phyloP scores from a whole-genome alignment of 2,888 invertebrate genomes.

The Glyphotaelius pellucidus region DNA sequence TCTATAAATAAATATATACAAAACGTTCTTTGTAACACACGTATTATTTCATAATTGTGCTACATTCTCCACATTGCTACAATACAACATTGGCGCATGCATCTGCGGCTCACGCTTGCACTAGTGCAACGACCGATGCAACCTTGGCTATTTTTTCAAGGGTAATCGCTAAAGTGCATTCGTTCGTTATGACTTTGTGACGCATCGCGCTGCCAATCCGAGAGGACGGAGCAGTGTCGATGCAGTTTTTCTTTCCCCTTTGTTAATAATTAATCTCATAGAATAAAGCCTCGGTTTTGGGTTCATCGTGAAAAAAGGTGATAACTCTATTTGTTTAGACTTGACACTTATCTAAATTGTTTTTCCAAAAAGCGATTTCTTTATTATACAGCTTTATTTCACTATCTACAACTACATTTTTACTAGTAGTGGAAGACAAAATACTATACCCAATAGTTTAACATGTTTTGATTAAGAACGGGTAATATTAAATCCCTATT shows the following conservation, averaged over 20 bases:
- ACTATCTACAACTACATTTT: too few relatives aligned
- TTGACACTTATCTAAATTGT: background rate
- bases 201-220: constrained; percentile 3
- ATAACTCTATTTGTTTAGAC: background rate
- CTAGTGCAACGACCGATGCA: constrained; percentile 60
- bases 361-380: background rate
- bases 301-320: background rate
- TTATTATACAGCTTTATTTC: too few relatives aligned
- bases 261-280: background rate
- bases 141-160: constrained; percentile 62
- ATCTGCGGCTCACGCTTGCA: constrained; percentile 19
- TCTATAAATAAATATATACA: too few relatives aligned
- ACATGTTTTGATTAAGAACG: too few relatives aligned
- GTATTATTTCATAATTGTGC: background rate
- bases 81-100: background rate
- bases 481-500: too few relatives aligned
- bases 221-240: background rate
- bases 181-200: constrained; percentile 24
- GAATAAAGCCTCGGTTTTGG: background rate
- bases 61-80: background rate
- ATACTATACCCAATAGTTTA: too few relatives aligned
- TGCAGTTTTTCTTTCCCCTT: background rate
- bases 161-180: constrained; percentile 54
- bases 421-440: too few relatives aligned
- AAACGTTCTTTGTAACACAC: background rate